A percentile compares a stretch with the other conserved stretches of the same genome.
These are phyloP conservation scores for Hymenopus coronatus DNA, from an alignment of 2,888 invertebrate genomes.

Conservation along the genomic window DNA sequence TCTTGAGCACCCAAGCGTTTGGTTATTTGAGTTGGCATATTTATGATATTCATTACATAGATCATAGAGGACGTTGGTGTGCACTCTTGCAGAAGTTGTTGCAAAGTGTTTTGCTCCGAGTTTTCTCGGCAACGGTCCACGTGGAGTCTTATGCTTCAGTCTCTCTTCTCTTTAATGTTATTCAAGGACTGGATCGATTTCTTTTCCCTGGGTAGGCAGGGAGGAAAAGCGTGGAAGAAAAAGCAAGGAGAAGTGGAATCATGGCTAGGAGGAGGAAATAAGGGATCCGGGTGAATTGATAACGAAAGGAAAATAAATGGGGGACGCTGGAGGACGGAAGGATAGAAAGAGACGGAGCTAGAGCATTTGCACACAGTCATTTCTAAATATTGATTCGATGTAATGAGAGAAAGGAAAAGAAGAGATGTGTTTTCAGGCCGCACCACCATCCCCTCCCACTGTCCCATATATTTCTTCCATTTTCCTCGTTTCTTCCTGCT, in stretches of 20 bases:
- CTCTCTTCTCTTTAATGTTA: neutral
- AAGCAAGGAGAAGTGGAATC: neutral
- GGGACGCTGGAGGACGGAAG: neutral
- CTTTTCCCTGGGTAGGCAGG: neutral
- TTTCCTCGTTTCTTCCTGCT: neutral
- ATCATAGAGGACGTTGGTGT: no score
- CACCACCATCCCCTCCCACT: neutral
- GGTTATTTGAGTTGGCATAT: no score
- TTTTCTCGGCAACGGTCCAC: neutral
- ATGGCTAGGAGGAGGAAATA: neutral
- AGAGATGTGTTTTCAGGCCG: neutral
- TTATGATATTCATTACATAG: no score
- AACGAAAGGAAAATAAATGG: neutral
- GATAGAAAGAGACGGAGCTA: neutral
- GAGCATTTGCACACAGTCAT: constrained; percentile 31
- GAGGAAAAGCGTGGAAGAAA: neutral
- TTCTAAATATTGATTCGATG: constrained; percentile 34
- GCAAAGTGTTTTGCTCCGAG: neutral
- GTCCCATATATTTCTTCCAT: neutral
- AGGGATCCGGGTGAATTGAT: neutral
- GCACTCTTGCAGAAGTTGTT: neutral
- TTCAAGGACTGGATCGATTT: neutral
- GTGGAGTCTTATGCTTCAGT: neutral
- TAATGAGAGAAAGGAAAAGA: constrained; percentile 27
- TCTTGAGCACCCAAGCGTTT: no score